Conservation (phyloP, 2,888 invertebrate species). For the Phengaris arion region DNA sequence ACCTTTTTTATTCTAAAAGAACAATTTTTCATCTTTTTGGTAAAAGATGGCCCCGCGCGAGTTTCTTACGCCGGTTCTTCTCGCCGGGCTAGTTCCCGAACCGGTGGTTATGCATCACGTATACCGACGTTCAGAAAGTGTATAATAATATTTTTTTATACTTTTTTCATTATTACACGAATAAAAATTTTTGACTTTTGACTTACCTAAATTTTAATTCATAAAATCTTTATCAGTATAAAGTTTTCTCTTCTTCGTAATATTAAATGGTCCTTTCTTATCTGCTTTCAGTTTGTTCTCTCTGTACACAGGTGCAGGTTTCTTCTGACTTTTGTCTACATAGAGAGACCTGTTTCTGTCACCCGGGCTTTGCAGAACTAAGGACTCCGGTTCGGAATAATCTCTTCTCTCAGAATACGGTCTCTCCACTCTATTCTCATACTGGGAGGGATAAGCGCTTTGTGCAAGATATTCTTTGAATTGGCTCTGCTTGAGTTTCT, state of each 20-base stretch:
- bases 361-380: conserved; percentile 46
- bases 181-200: too few relatives aligned
- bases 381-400: conserved; percentile 45
- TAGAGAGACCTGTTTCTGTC: conserved; percentile 41
- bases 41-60: too few relatives aligned
- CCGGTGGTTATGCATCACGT: too few relatives aligned
- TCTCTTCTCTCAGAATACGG: conserved; percentile 61
- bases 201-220: conserved; percentile 49
- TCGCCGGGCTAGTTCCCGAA: too few relatives aligned
- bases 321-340: conserved; percentile 44
- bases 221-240: conserved; percentile 67
- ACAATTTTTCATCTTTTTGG: too few relatives aligned
- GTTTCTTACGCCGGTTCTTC: too few relatives aligned
- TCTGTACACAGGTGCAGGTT: conserved; percentile 58
- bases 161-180: too few relatives aligned
- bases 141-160: too few relatives aligned
- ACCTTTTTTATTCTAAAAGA: too few relatives aligned
- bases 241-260: conserved; percentile 69
- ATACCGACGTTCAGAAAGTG: too few relatives aligned
- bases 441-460: conserved; percentile 54
- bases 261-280: conserved; percentile 65
- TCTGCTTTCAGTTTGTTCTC: conserved; percentile 53
- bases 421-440: conserved; percentile 60
- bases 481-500: conserved; percentile 68
- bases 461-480: conserved; percentile 69